Evolutionary conservation across 2,888 invertebrate genomes (phyloP), one percentile per base, ranked within the genome.

Genomic region (Nymphalis urticae): DNA sequence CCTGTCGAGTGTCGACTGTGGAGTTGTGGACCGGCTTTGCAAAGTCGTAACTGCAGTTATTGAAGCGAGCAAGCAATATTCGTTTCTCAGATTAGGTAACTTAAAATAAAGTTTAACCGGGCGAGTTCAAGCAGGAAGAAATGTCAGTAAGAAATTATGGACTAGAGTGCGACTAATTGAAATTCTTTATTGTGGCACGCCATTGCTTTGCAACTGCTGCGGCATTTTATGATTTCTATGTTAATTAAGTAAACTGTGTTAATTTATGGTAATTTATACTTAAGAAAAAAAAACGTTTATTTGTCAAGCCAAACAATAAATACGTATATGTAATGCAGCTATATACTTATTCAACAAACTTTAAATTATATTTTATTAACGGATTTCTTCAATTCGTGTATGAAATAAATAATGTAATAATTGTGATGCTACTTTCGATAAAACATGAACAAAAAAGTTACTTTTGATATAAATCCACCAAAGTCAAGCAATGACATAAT

Each of bases 81-180:
- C 74, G 73, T 75, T 77, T 81, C 76, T 78, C 72, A 75, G 75
- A 76, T 80, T 80, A 79, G 69, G 79, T 76, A 81, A 73, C 42
- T 72, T 61, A 70, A 73, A 64, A 71, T 75, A 83, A 78, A 79
- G 75, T 79, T 77, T 76, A 78, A 76, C 73, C 76, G 73, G 78
- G 60, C 54, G 54, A 50, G 78, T 75, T 76, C 75, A 69, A 76
- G 72, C 78, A 80, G 79, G 80, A 83, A 82, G 80, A 83, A 83
- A 80, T 77, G 76, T 79, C 77, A 77, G 69, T 67, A 54, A 73
- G 75, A 79, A 77, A 77, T 79, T 78, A 79, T 76, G 72, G 74
- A 72, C 74, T 75, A 76, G 77, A 79, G 73, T 76, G 63, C 59
- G 56, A 65, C 66, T 79, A 80, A 82, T 80, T 80, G 76, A 79